phyloP scores from a whole-genome alignment of 2,113 vertebrate species.

The Pseudonaja textilis region DNA sequence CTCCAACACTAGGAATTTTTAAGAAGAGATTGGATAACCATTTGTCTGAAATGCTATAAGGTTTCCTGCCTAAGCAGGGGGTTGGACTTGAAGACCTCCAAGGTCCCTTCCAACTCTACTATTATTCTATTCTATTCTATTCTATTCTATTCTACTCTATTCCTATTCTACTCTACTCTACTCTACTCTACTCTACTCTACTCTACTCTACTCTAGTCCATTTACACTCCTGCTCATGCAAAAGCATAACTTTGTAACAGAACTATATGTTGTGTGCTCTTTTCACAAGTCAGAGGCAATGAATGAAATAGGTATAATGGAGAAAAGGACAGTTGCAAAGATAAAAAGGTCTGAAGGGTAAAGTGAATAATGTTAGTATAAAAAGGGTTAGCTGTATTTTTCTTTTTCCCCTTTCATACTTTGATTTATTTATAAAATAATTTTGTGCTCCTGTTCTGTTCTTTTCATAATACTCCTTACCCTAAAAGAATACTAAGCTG shows the following conservation, averaged over 20 bases:
- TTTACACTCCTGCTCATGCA: neutral
- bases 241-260: neutral
- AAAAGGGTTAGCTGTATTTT: neutral
- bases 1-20: no score
- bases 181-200: no score
- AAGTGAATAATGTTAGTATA: neutral
- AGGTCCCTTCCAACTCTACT: no score
- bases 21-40: no score
- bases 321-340: neutral
- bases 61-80: no score
- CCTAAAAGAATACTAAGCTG: slow-evolving; percentile 24
- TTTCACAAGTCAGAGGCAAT: neutral
- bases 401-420: neutral
- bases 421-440: neutral
- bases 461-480: neutral
- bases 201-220: neutral
- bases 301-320: neutral
- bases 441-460: neutral
- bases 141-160: no score
- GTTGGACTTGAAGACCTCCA: no score
- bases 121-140: no score
- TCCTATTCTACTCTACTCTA: no score
- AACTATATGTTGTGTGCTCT: neutral
- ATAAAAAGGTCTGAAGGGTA: neutral
- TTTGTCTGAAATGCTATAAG: no score